Evolutionary conservation across 2,797 vertebrate genomes (phyloP), one percentile per base, ranked within the genome.

Genomic region (Diceros bicornis): DNA sequence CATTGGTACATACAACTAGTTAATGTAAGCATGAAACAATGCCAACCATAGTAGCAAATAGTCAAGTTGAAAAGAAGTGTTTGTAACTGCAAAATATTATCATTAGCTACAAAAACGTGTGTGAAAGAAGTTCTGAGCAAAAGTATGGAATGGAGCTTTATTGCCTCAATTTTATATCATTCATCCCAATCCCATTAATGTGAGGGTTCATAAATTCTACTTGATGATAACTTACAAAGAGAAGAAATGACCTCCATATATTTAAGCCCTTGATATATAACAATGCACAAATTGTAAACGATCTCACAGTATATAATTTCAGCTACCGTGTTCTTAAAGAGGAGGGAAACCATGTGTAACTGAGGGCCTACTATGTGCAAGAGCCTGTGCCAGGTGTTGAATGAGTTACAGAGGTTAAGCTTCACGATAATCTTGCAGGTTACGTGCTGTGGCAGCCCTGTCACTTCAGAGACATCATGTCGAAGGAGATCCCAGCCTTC

Each of bases 151-250:
- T 77, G 55, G 34, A 71, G 47, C 90, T 97, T 97, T 96, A 96
- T 75, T 95, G 52, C 81, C 17, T 79, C 66, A 29, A 61, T 97
- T 94, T 96, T 96, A 92, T 74, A n/a, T 79, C 68, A 75, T 96
- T 90, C 79, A 84, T 90, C 61, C 57, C 68, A 96, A 92, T 50
- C 77, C 87, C 92, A 79, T 96, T 90, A 96, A 97, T 97, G 90
- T 85, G 93, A 96, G 86, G 66, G 81, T 96, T 95, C 94, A 71
- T 97, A 97, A 97, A 97, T 98, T 95, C 96, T 96, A n/a, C 94
- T 94, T 97, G 96, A 89, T 96, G 94, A 85, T 94, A 96, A 96
- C 95, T 97, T 97, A 97, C 91, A 93, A 96, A 97, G 97, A 62
- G 77, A 92, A 97, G 83, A 94, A 92, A 97, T 91, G 66, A 64